Evolutionary conservation across 2,888 invertebrate species (phyloP).

Genomic region (Salpingus planirostris): DNA sequence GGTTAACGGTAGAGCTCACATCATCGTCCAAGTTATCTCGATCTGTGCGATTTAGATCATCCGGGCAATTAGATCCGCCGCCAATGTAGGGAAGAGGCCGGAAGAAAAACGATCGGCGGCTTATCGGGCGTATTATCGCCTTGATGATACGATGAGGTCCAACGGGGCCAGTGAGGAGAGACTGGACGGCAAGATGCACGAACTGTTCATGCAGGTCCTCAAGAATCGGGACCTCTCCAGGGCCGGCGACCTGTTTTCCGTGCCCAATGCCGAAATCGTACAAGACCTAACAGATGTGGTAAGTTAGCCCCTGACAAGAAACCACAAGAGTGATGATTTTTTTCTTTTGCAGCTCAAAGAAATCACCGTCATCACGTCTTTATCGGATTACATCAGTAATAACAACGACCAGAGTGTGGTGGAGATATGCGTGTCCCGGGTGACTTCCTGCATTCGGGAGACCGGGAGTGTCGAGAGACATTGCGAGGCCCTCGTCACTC

Average conservation of each 20-base stretch:
- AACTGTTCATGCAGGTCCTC: constrained; percentile 82
- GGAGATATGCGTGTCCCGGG: constrained; percentile 87
- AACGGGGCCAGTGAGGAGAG: too few relatives aligned
- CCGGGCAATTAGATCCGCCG: too few relatives aligned
- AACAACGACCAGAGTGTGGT: constrained; percentile 91
- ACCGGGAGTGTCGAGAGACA: constrained; percentile 81
- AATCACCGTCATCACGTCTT: constrained; percentile 73
- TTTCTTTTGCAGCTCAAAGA: constrained; percentile 49
- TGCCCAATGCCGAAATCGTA: constrained; percentile 78
- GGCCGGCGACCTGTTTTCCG: constrained; percentile 85
- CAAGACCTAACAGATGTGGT: constrained; percentile 79
- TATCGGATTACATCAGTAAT: constrained; percentile 73
- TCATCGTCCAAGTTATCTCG: too few relatives aligned
- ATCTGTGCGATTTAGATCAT: too few relatives aligned
- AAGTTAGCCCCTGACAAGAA: constrained; percentile 31
- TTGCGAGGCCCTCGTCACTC: constrained; percentile 70
- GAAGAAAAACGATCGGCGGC: too few relatives aligned
- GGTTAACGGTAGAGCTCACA: too few relatives aligned
- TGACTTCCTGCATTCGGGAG: constrained; percentile 85
- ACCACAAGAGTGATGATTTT: background rate
- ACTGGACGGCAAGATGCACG: constrained; percentile 63
- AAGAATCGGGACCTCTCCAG: constrained; percentile 81
- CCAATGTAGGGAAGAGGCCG: too few relatives aligned
- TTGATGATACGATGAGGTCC: too few relatives aligned
- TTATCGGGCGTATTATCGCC: too few relatives aligned